These are phyloP conservation scores for Ectropis grisescens DNA, from an alignment of 1,140 invertebrate species.

Conservation along the genomic window DNA sequence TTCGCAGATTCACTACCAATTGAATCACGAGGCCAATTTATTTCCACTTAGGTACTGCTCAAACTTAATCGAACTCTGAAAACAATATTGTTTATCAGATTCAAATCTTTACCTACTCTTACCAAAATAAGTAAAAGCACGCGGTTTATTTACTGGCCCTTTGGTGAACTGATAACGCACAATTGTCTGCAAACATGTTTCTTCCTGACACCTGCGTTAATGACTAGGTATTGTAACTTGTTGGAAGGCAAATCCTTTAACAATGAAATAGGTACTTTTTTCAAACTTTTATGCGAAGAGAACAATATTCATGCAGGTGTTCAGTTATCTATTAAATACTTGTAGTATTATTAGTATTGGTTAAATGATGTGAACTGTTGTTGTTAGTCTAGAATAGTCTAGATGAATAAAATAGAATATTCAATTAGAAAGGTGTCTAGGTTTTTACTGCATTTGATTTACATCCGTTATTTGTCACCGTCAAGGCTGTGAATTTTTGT, in stretches of 20 bases:
- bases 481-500: too few relatives aligned
- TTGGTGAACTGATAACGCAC: constrained; percentile 29
- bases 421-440: too few relatives aligned
- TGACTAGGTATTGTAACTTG: constrained; percentile 9
- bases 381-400: neutral
- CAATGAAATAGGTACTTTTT: neutral
- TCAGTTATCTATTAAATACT: neutral
- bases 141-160: constrained; percentile 27
- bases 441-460: too few relatives aligned
- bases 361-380: neutral
- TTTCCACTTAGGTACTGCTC: too few relatives aligned
- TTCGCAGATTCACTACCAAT: too few relatives aligned
- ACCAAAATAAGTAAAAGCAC: constrained; percentile 1
- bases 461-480: too few relatives aligned
- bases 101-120: too few relatives aligned
- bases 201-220: constrained; percentile 15
- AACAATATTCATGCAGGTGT: neutral
- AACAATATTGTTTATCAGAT: too few relatives aligned
- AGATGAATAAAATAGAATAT: too few relatives aligned
- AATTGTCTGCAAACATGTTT: constrained; percentile 21
- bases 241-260: constrained; percentile 4
- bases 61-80: too few relatives aligned
- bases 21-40: too few relatives aligned
- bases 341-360: neutral
- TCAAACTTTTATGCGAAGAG: neutral